Evolutionary conservation across 2,113 vertebrate species (phyloP), one percentile per base, ranked within the genome.

Genomic region (Bambusicola thoracicus): DNA sequence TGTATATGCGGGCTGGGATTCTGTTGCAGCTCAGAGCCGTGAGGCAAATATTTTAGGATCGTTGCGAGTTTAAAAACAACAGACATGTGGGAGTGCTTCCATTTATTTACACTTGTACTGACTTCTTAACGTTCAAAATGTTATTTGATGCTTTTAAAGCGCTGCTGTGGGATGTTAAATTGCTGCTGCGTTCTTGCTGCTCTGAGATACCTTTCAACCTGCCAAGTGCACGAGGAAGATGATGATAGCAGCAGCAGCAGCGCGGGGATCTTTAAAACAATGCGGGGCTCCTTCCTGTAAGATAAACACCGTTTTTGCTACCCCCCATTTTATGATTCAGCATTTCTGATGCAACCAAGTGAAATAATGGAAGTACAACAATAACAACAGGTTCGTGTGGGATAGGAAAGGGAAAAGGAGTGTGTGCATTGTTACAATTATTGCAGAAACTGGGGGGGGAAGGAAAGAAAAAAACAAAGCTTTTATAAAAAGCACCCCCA

Each of bases 141-240:
- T 72, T 94, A 61, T 95, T 85, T 89, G 82, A 78, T 79, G 85
- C 69, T 83, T 93, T 94, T 92, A 53, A 92, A 85, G 80, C 56
- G 72, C 81, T 89, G 89, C 92, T 48, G 62, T 84, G 81, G 94
- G 87, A 89, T 96, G 95, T 75, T 95, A 95, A 96, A 96, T 97
- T 96, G 89, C 79, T 73, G 88, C 86, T 74, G 87, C 91, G 92
- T 91, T 94, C 92, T 91, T 92, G 68, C 83, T 88, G 59, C 91
- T 96, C 90, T 80, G 87, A 94, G 94, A 91, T 94, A 94, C 90
- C 92, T 95, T 96, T 95, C 95, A 96, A 93, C 90, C 95, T 97
- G 96, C 93, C 96, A 96, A 88, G 95, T 87, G 85, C 63, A 38
- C n/a, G 81, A 90, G 81, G 89, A 88, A 70, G 83, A 82, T 58